A percentile compares a stretch with the other conserved stretches of the same genome.
phyloP scores from a whole-genome alignment of 1,140 invertebrate genomes.

The Aricia agestis region DNA sequence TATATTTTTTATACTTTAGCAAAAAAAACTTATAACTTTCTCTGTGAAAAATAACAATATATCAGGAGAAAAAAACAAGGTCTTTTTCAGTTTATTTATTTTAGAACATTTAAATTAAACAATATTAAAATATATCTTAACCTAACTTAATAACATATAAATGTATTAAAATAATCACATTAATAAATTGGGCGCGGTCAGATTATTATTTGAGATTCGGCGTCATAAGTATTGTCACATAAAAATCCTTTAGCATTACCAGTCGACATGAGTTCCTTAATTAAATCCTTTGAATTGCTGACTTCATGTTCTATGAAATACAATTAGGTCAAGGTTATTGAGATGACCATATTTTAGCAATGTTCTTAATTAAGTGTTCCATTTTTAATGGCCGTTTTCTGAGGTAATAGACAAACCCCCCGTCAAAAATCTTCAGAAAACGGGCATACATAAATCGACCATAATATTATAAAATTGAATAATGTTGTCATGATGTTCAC shows the following conservation, averaged over 20 bases:
- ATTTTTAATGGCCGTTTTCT: no score
- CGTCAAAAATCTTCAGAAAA: no score
- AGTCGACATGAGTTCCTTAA: no score
- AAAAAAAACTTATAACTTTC: background rate
- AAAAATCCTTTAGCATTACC: background rate
- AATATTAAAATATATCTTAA: conserved; percentile 64
- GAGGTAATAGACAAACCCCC: no score
- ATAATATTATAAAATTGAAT: no score
- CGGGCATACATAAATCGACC: no score
- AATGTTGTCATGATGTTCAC: background rate
- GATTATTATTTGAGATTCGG: conserved; percentile 32
- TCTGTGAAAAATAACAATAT: background rate
- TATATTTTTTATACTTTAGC: no score
- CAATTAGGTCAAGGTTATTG: no score
- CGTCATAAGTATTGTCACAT: background rate
- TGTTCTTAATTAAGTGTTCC: no score
- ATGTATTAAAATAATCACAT: conserved; percentile 54
- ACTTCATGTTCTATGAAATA: no score
- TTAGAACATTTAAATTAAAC: conserved; percentile 55
- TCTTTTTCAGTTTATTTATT: conserved; percentile 46
- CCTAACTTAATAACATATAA: conserved; percentile 45
- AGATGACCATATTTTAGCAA: no score
- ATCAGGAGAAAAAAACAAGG: conserved; percentile 25
- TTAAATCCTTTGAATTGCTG: no score
- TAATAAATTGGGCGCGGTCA: conserved; percentile 46